Evolutionary conservation across 2,113 vertebrate species (phyloP).

Genomic region (Pollimyrus isidori): DNA sequence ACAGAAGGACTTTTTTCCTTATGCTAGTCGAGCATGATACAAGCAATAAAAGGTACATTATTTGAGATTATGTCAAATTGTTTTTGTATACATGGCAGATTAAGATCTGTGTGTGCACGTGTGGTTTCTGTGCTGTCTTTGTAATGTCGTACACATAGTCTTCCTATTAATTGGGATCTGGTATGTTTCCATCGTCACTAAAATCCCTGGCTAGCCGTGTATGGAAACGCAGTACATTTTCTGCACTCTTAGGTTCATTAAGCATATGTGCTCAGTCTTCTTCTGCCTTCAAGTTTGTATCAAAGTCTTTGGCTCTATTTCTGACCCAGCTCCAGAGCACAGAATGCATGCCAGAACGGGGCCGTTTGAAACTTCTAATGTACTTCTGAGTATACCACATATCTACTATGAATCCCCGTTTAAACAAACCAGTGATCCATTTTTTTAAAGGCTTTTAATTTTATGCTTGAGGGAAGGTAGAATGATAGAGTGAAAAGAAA

Average conservation of each 20-base stretch:
- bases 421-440: background rate
- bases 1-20: background rate
- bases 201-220: background rate
- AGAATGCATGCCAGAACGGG: background rate
- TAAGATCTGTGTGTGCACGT: background rate
- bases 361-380: background rate
- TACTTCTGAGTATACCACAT: background rate
- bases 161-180: background rate
- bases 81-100: background rate
- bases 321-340: background rate
- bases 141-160: background rate
- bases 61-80: background rate
- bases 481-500: background rate
- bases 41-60: background rate
- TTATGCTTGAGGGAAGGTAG: background rate
- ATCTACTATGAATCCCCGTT: background rate
- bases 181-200: background rate
- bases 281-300: background rate
- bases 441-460: background rate
- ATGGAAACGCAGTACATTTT: background rate
- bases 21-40: background rate
- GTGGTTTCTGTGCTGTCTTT: background rate
- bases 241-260: background rate
- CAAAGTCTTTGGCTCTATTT: background rate
- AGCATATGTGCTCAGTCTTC: background rate